Percentiles rank a stretch among this genome's conserved stretches.
Conservation (phyloP, 2,888 invertebrate species). For the Exocentrus adspersus region DNA sequence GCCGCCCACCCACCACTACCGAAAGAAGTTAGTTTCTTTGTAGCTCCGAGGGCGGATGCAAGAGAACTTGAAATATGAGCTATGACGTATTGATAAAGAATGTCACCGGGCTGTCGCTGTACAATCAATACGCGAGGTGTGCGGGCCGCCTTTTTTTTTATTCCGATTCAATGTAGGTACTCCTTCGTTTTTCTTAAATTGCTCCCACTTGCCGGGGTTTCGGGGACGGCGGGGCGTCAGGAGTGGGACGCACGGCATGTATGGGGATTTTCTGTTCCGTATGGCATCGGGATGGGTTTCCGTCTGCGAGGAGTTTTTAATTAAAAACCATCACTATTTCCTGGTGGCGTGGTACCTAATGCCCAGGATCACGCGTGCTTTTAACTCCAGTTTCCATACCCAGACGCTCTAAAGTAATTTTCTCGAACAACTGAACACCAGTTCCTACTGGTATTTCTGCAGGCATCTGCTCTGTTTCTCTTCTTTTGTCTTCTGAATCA, state of each 20-base stretch:
- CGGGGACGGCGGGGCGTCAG: too few relatives aligned
- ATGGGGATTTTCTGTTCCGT: slow-evolving; percentile 20
- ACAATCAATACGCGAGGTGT: slow-evolving; percentile 65
- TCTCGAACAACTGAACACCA: too few relatives aligned
- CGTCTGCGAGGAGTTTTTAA: neutral
- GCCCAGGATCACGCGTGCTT: neutral
- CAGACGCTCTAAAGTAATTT: too few relatives aligned
- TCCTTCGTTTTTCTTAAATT: slow-evolving; percentile 49
- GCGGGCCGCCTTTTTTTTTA: slow-evolving; percentile 52
- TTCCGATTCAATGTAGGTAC: slow-evolving; percentile 51
- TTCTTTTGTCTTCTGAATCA: too few relatives aligned
- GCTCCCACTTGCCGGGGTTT: slow-evolving; percentile 36
- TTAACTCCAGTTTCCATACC: too few relatives aligned
- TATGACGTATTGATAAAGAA: slow-evolving; percentile 72
- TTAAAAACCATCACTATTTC: slow-evolving; percentile 14
- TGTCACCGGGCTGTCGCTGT: slow-evolving; percentile 75
- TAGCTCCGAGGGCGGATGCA: slow-evolving; percentile 65
- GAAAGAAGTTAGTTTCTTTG: slow-evolving; percentile 71
- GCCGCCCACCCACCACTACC: slow-evolving; percentile 59
- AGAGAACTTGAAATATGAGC: slow-evolving; percentile 66
- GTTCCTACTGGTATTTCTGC: too few relatives aligned
- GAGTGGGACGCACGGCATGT: slow-evolving; percentile 6
- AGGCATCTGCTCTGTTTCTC: too few relatives aligned
- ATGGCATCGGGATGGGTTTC: too few relatives aligned
- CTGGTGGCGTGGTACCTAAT: neutral